Evolutionary conservation across 2,113 vertebrate species (phyloP).

Genomic region (Crotophaga sulcirostris): DNA sequence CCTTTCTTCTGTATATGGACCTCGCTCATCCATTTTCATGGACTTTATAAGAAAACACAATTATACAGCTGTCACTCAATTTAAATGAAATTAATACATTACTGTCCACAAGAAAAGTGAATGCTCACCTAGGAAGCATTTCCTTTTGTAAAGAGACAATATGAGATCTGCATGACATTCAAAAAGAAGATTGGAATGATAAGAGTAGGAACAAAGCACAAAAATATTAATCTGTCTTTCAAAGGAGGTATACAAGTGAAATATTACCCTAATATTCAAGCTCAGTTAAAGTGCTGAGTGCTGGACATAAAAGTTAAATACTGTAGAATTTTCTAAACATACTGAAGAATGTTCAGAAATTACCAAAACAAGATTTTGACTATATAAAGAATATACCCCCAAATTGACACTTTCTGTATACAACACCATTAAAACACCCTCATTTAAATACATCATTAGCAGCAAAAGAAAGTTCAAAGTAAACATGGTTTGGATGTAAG

Average conservation of each 20-base stretch:
- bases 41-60: slow-evolving; percentile 4
- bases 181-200: background rate
- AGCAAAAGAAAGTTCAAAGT: background rate
- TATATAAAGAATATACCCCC: background rate
- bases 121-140: background rate
- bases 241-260: background rate
- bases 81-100: slow-evolving; percentile 21
- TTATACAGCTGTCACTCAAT: slow-evolving; percentile 33
- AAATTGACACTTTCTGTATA: background rate
- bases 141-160: background rate
- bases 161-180: background rate
- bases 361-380: background rate
- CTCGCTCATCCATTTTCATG: slow-evolving; percentile 26
- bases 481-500: background rate
- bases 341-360: background rate
- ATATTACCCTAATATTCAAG: background rate
- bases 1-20: background rate
- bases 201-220: background rate
- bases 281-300: background rate
- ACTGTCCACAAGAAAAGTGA: background rate
- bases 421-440: background rate
- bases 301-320: background rate
- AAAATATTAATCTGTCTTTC: background rate
- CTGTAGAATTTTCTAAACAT: background rate
- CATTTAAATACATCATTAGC: background rate